Conservation (phyloP, 2,113 vertebrate genomes). For the Albula glossodonta region DNA sequence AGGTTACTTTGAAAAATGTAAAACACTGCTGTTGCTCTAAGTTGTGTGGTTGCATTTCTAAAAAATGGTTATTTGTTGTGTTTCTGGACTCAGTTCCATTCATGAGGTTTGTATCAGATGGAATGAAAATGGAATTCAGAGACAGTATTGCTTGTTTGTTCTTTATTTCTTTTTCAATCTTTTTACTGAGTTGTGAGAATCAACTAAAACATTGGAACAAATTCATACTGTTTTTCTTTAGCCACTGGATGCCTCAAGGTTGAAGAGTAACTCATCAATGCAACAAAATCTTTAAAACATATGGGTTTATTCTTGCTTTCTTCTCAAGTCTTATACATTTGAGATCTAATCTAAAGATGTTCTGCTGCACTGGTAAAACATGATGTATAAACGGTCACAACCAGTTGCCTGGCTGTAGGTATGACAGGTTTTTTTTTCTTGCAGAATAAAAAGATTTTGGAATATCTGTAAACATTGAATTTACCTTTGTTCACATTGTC, state of each 20-base stretch:
- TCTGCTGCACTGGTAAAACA: neutral
- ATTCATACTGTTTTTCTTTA: neutral
- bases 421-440: too few relatives aligned
- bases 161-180: too few relatives aligned
- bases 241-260: neutral
- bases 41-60: conserved; percentile 26
- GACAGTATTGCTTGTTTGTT: neutral
- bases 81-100: too few relatives aligned
- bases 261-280: neutral
- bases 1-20: conserved; percentile 59
- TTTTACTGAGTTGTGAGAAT: too few relatives aligned
- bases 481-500: too few relatives aligned
- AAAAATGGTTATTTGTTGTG: neutral
- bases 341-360: neutral
- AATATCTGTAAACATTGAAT: too few relatives aligned
- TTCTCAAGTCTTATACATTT: neutral
- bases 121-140: neutral
- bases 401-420: too few relatives aligned
- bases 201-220: neutral
- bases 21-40: conserved; percentile 54
- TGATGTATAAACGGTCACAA: neutral
- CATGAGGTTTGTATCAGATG: neutral
- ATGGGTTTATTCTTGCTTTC: neutral
- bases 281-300: neutral
- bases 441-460: too few relatives aligned